Evolutionary conservation across 2,113 vertebrate genomes (phyloP).

Genomic region (Entosphenus tridentatus): DNA sequence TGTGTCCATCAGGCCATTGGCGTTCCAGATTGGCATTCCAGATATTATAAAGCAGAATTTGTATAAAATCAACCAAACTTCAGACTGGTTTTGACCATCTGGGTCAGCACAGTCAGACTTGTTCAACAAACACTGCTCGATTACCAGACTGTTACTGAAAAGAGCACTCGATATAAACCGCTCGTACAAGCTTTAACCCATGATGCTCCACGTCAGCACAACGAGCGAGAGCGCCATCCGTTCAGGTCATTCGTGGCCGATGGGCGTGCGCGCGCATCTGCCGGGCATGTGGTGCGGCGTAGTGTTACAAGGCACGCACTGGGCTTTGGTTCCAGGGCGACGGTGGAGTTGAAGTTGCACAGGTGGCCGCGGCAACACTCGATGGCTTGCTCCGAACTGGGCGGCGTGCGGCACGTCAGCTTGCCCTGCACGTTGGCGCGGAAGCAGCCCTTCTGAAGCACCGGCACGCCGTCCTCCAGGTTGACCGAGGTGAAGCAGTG

Average conservation of each 20-base stretch:
- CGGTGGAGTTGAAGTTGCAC: slow-evolving; percentile 74
- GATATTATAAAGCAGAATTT: no score
- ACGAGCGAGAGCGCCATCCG: neutral
- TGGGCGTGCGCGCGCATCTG: neutral
- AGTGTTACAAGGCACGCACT: neutral
- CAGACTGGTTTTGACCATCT: no score
- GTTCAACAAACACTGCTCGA: no score
- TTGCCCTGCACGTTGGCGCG: slow-evolving; percentile 71
- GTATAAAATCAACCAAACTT: no score
- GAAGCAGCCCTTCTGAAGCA: slow-evolving; percentile 92
- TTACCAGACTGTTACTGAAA: neutral
- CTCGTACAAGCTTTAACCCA: neutral
- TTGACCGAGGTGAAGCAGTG: slow-evolving; percentile 74
- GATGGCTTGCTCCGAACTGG: slow-evolving; percentile 64
- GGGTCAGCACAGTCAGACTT: no score
- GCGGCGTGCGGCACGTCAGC: slow-evolving; percentile 82
- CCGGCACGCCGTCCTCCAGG: slow-evolving; percentile 35
- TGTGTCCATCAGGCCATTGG: no score
- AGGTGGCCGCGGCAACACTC: slow-evolving; percentile 79
- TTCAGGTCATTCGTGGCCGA: neutral
- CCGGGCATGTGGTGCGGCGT: neutral
- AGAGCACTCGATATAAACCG: neutral
- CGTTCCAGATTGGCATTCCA: no score
- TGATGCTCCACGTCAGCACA: neutral
- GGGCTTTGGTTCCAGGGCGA: neutral